Conservation (phyloP, 2,888 invertebrate genomes). For the Scrobipalpa atriplicella region DNA sequence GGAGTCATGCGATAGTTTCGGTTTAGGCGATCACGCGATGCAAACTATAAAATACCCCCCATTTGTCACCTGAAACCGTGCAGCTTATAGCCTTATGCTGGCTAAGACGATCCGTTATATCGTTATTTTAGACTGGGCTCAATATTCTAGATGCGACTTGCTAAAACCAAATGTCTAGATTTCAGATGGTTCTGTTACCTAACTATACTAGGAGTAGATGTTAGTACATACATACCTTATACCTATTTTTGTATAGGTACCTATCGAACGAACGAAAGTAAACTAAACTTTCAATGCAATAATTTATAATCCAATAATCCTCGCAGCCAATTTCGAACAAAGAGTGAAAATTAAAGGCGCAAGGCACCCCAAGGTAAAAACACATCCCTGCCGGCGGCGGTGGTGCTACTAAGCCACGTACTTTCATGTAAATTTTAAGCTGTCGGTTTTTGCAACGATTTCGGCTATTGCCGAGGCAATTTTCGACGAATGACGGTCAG, state of each 20-base stretch:
- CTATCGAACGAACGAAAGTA: slow-evolving; percentile 31
- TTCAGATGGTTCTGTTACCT: too few relatives aligned
- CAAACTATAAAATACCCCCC: slow-evolving; percentile 39
- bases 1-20: slow-evolving; percentile 60
- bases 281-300: slow-evolving; percentile 33
- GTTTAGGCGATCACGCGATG: slow-evolving; percentile 52
- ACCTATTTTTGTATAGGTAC: slow-evolving; percentile 16
- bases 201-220: too few relatives aligned
- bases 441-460: slow-evolving; percentile 60
- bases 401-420: slow-evolving; percentile 57
- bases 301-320: slow-evolving; percentile 64
- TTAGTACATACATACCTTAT: too few relatives aligned
- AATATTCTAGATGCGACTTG: too few relatives aligned
- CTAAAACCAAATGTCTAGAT: too few relatives aligned
- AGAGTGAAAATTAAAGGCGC: slow-evolving; percentile 58
- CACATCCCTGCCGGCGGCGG: slow-evolving; percentile 45
- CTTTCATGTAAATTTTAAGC: slow-evolving; percentile 68
- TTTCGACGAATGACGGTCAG: slow-evolving; percentile 49
- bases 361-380: slow-evolving; percentile 57
- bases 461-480: slow-evolving; percentile 55
- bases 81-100: background rate
- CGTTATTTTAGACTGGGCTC: too few relatives aligned
- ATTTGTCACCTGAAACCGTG: slow-evolving; percentile 44
- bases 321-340: slow-evolving; percentile 63
- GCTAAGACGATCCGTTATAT: too few relatives aligned